These are phyloP conservation scores for Euura saliciscinereae DNA, from an alignment of 1,140 invertebrate species.

Conservation along the genomic window DNA sequence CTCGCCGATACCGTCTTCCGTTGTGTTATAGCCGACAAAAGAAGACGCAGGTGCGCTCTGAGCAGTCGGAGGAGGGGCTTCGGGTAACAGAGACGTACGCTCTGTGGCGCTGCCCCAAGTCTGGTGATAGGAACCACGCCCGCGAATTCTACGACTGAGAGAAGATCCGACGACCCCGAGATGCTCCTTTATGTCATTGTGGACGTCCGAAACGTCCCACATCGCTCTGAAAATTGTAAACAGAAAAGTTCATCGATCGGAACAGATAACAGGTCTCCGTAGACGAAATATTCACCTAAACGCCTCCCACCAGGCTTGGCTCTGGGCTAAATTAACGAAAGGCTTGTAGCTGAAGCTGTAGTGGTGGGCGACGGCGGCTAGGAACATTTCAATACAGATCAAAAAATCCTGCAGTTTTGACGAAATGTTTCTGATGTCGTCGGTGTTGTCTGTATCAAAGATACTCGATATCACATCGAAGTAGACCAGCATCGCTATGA, in stretches of 20 bases:
- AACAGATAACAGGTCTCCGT: not conserved
- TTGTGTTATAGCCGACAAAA: constrained; percentile 43
- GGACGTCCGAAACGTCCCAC: constrained; percentile 95
- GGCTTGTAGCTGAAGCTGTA: constrained; percentile 93
- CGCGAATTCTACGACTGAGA: constrained; percentile 73
- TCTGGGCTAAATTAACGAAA: constrained; percentile 67
- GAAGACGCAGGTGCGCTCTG: constrained; percentile 47
- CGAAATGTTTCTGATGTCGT: constrained; percentile 73
- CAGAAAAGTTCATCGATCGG: not conserved
- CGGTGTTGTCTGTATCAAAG: constrained; percentile 69
- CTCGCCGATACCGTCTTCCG: constrained; percentile 32
- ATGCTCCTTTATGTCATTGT: constrained; percentile 90
- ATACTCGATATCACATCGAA: constrained; percentile 73
- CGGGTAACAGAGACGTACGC: constrained; percentile 50
- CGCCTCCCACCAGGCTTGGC: constrained; percentile 66
- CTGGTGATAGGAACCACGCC: constrained; percentile 74
- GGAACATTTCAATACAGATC: constrained; percentile 97
- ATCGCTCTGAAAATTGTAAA: constrained; percentile 68
- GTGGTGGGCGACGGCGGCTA: constrained; percentile 93
- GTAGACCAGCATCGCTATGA: constrained; percentile 87
- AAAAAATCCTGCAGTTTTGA: constrained; percentile 91
- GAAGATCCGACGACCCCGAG: constrained; percentile 84
- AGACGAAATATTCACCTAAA: constrained; percentile 46
- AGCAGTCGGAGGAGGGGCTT: constrained; percentile 28
- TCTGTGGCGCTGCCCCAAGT: constrained; percentile 64